Evolutionary conservation across 2,888 invertebrate genomes (phyloP).

Genomic region (Nephrotoma flavescens): DNA sequence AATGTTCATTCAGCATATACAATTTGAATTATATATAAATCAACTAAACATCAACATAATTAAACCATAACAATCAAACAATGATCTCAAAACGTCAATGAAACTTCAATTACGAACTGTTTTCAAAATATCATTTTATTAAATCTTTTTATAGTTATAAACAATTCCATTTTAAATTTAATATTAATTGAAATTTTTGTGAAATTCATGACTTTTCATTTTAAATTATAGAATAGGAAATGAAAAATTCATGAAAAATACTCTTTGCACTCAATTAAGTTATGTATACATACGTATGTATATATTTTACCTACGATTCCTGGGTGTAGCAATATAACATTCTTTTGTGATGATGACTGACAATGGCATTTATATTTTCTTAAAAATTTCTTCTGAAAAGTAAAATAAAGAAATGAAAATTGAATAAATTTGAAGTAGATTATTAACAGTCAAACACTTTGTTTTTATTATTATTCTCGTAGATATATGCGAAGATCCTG

Average conservation of each 20-base stretch:
- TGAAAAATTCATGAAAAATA: not conserved
- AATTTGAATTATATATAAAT: too few relatives aligned
- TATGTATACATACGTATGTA: too few relatives aligned
- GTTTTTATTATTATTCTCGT: not conserved
- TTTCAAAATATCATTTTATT: too few relatives aligned
- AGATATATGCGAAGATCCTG: conserved; percentile 95
- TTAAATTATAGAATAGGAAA: not conserved
- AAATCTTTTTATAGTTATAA: too few relatives aligned
- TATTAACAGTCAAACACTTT: not conserved
- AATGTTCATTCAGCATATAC: too few relatives aligned
- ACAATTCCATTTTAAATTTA: too few relatives aligned
- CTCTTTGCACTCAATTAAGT: not conserved
- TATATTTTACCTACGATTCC: not conserved
- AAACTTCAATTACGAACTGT: too few relatives aligned
- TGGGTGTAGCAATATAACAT: not conserved
- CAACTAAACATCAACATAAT: too few relatives aligned
- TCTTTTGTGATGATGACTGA: not conserved
- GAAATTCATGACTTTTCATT: not conserved
- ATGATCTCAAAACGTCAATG: too few relatives aligned
- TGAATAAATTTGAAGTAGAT: not conserved
- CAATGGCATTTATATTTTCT: not conserved
- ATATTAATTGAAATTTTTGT: not conserved
- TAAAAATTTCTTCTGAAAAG: not conserved
- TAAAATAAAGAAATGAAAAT: not conserved
- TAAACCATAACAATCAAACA: too few relatives aligned